phyloP scores from a whole-genome alignment of 2,888 invertebrate species.

The Cephalotes varians region DNA sequence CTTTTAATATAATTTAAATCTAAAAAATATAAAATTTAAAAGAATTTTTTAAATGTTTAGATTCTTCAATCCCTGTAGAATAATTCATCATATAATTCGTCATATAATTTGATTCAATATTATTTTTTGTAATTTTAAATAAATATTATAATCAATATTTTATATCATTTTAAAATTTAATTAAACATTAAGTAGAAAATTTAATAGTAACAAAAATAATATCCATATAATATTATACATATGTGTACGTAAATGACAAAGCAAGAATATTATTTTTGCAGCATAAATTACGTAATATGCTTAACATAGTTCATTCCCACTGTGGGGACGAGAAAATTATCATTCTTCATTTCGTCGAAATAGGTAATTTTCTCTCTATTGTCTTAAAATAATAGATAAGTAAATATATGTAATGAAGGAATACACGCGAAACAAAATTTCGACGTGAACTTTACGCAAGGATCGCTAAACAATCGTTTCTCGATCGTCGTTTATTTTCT shows the following conservation, averaged over 20 bases:
- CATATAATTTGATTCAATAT: not conserved
- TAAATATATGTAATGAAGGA: not conserved
- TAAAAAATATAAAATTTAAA: not conserved
- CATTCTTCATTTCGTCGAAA: not conserved
- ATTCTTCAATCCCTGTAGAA: not conserved
- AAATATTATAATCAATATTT: not conserved
- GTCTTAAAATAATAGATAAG: slow-evolving; percentile 1
- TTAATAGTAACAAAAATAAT: not conserved
- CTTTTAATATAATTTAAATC: not conserved
- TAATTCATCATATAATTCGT: too few species aligned
- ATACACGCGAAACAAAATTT: not conserved
- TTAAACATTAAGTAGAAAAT: not conserved
- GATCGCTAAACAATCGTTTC: not conserved
- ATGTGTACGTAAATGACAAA: not conserved
- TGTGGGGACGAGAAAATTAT: not conserved
- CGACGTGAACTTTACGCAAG: not conserved
- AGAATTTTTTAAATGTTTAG: not conserved
- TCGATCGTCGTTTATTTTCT: slow-evolving; percentile 52
- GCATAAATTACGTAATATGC: not conserved
- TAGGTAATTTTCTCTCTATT: not conserved
- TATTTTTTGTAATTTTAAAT: not conserved
- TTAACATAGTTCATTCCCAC: not conserved
- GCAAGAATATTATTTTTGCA: not conserved
- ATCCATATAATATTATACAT: not conserved
- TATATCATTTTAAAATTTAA: not conserved